Base-by-base conservation (phyloP, 2,888 invertebrate species). In the Plemyria rubiginata region DNA sequence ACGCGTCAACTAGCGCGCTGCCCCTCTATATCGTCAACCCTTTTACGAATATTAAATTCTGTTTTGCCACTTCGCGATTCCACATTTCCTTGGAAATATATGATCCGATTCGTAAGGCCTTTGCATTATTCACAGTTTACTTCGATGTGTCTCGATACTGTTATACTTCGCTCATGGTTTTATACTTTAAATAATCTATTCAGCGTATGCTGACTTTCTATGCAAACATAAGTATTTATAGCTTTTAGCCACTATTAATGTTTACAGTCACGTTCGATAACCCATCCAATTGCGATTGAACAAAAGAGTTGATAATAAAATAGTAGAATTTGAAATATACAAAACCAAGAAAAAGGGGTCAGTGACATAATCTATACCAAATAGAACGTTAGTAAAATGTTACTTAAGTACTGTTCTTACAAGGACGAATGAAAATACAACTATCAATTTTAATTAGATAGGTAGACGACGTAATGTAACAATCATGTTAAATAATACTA, bases 41-140 rank as follows among this genome's bases (percentile, higher is more conserved):
- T 92, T 92, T 92, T 86, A 92, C 92, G 90, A 92, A 92, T 92
- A 92, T 92, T 92, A 92, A 92, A 92, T 92, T 92, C 89, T 92
- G 92, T 92, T 92, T 92, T 92, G 91, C 90, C 90, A 91, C 90
- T 92, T 92, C 85, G 86, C 88, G 86, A 88, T 85, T 90, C 86
- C 85, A 88, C 88, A 88, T 88, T 81, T 85, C 81, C 81, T 82
- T 76, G 80, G 82, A 86, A 88, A 89, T 86, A 85, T 85, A 85
- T 85, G 85, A 88, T 89, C 82, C 81, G 85, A 86, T 86, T 82
- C 83, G 80, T 84, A 81, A 81, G 77, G 79, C 78, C 79, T 84
- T 82, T 86, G 82, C 84, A 87, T 87, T 87, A 87, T 87, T 87
- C 86, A 86, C 85, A 78, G 81, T 84, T 86, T 83, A 78, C 76